Conservation (phyloP, 2,113 vertebrate species). For the Dryoscopus gambensis region DNA sequence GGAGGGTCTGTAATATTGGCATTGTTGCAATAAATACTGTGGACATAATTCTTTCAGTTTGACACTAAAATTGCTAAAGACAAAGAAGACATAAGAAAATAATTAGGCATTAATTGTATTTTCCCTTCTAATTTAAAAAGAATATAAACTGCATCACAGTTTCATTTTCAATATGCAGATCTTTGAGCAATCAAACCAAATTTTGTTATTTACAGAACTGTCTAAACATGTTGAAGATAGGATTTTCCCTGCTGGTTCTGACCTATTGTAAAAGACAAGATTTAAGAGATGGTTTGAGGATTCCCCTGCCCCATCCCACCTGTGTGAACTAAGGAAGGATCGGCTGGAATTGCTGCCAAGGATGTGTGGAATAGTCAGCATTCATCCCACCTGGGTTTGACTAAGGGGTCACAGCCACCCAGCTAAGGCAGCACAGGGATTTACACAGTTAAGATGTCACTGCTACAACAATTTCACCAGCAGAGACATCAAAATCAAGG, state of each 20-base stretch:
- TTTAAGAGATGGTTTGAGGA: neutral
- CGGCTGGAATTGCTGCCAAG: constrained; percentile 46
- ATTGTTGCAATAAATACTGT: neutral
- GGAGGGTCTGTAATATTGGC: neutral
- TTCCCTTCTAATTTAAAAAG: neutral
- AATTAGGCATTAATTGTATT: neutral
- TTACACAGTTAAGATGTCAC: neutral
- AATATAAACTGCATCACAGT: neutral
- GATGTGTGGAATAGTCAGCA: constrained; percentile 33
- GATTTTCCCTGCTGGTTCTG: neutral
- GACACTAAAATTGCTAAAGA: neutral
- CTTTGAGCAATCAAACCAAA: neutral
- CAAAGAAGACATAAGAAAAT: neutral
- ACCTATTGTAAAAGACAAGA: neutral
- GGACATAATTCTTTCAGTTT: neutral
- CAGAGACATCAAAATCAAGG: neutral
- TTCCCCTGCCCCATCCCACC: neutral
- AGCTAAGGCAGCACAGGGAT: constrained; percentile 16
- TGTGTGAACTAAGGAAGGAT: neutral
- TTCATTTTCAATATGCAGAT: neutral
- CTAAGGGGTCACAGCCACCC: neutral
- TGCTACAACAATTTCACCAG: neutral
- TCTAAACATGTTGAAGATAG: neutral
- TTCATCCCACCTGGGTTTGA: constrained; percentile 19
- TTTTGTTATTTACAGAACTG: neutral